Evolutionary conservation across 1,140 invertebrate species (phyloP).

Genomic region (Semibalanus balanoides): DNA sequence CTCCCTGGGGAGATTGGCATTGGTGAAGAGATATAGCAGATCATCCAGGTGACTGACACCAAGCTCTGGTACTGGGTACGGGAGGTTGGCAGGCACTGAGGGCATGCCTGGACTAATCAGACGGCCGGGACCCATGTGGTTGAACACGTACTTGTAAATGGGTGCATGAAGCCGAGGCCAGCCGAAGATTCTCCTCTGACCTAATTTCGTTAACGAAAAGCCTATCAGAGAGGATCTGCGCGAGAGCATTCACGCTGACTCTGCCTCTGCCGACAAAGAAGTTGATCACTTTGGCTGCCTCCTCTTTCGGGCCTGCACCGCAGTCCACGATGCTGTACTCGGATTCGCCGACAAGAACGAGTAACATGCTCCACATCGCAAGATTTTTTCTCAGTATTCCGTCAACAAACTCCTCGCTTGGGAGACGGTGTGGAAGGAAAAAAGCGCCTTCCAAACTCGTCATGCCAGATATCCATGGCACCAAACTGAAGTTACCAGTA

Average conservation of each 20-base stretch:
- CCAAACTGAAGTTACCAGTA: background rate
- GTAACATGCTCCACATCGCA: too few species aligned
- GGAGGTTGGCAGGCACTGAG: background rate
- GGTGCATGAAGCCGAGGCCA: background rate
- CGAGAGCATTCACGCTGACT: too few species aligned
- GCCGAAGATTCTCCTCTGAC: background rate
- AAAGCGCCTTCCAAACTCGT: background rate
- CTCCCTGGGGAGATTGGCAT: background rate
- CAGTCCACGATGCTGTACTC: too few species aligned
- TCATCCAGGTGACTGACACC: background rate
- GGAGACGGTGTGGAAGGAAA: background rate
- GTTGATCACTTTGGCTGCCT: too few species aligned
- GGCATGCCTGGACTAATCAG: background rate
- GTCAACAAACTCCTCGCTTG: too few species aligned
- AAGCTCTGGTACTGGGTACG: background rate
- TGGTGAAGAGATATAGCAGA: background rate
- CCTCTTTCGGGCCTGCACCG: too few species aligned
- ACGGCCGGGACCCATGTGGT: background rate
- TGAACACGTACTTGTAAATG: background rate
- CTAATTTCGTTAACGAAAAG: background rate
- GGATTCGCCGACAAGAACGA: too few species aligned
- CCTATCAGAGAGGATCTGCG: too few species aligned
- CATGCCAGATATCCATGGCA: background rate
- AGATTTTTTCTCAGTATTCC: too few species aligned
- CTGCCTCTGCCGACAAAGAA: too few species aligned